A percentile compares a stretch with the other conserved stretches of the same genome.
Conservation (phyloP, 2,113 vertebrate species). For the Seriola aureovittata region DNA sequence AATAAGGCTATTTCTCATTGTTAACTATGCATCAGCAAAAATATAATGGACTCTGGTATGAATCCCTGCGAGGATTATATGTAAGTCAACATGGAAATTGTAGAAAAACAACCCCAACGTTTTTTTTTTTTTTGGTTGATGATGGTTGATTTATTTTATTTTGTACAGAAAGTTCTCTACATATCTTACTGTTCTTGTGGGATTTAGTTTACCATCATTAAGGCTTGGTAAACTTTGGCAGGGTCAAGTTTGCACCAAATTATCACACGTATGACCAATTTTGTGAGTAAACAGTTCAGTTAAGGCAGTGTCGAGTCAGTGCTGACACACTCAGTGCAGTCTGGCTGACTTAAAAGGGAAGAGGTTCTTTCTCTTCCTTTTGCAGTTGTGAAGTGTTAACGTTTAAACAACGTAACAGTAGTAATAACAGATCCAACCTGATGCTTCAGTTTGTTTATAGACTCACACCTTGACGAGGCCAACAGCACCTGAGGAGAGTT, state of each 20-base stretch:
- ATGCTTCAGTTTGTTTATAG: too few species aligned
- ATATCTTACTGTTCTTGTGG: neutral
- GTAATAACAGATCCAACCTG: too few species aligned
- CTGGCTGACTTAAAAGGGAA: too few species aligned
- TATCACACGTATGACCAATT: neutral
- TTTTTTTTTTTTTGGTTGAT: too few species aligned
- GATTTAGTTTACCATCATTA: neutral
- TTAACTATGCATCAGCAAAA: neutral
- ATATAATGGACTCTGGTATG: neutral
- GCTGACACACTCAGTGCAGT: neutral
- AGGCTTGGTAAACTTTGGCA: neutral
- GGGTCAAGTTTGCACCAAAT: neutral
- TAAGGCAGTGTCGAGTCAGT: neutral
- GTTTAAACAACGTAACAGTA: too few species aligned
- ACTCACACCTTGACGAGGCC: too few species aligned
- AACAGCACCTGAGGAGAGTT: too few species aligned
- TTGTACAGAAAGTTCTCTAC: neutral
- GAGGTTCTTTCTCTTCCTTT: too few species aligned
- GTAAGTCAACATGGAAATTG: neutral
- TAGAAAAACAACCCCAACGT: too few species aligned
- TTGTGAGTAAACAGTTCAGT: neutral
- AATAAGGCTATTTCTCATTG: neutral
- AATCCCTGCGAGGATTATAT: neutral
- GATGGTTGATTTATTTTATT: too few species aligned
- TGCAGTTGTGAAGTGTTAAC: too few species aligned